Conservation (phyloP, 2,888 invertebrate species). For the Axea sp. region DNA sequence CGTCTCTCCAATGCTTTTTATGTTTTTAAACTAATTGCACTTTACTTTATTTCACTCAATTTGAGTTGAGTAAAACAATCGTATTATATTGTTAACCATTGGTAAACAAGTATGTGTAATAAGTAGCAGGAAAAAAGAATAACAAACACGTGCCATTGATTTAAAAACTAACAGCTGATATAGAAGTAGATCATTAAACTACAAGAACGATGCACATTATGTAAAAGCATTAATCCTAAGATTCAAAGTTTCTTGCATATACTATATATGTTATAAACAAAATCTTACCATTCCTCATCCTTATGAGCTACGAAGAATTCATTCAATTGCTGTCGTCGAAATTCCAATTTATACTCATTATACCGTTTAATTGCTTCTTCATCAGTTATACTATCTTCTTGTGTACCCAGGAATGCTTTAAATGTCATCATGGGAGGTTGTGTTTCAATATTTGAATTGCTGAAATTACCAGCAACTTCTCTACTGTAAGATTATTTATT, state of each 20-base stretch:
- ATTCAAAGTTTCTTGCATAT: too few species aligned
- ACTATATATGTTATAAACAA: slow-evolving; percentile 1
- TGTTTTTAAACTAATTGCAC: slow-evolving; percentile 24
- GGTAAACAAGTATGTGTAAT: too few species aligned
- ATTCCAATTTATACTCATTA: slow-evolving; percentile 98
- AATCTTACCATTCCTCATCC: slow-evolving; percentile 98
- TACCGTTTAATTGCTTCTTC: slow-evolving; percentile 98
- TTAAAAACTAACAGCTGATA: slow-evolving; percentile 21
- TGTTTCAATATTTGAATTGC: slow-evolving; percentile 82
- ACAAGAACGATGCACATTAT: slow-evolving; percentile 23
- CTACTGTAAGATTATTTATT: slow-evolving; percentile 66
- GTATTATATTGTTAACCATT: too few species aligned
- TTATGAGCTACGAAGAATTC: slow-evolving; percentile 99
- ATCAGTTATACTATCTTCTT: slow-evolving; percentile 98
- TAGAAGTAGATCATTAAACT: slow-evolving; percentile 38
- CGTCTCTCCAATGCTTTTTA: slow-evolving; percentile 15
- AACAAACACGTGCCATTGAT: slow-evolving; percentile 14
- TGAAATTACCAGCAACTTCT: slow-evolving; percentile 77
- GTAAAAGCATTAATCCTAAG: slow-evolving; percentile 43
- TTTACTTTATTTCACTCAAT: neutral
- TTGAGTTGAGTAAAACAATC: too few species aligned
- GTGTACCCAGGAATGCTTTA: slow-evolving; percentile 96
- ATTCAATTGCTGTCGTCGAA: slow-evolving; percentile 96
- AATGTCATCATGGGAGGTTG: slow-evolving; percentile 98
- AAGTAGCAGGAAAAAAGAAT: neutral